Conservation (phyloP, 2,113 vertebrate species). For the Psophia crepitans region DNA sequence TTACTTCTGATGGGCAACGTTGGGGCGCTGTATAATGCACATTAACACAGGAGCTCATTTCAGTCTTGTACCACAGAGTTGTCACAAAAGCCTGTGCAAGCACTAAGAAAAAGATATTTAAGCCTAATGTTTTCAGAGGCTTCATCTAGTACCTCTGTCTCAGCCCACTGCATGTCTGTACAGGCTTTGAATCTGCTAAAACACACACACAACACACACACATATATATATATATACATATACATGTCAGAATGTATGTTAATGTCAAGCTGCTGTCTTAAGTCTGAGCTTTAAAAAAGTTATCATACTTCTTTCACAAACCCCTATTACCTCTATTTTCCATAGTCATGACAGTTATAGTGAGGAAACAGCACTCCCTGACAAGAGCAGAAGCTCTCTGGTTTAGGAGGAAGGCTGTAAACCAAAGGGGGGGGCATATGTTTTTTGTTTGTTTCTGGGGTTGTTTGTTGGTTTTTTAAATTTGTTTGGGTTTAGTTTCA, state of each 20-base stretch:
- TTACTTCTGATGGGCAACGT: background rate
- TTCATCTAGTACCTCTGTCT: background rate
- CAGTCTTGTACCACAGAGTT: background rate
- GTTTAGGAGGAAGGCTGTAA: background rate
- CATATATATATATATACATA: too few species aligned
- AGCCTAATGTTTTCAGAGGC: background rate
- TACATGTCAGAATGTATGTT: background rate
- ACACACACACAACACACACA: background rate
- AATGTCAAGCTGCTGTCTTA: background rate
- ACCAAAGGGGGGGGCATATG: too few species aligned
- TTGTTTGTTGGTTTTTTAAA: too few species aligned
- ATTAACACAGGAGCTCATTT: background rate
- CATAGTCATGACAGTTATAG: background rate
- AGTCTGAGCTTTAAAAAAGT: background rate
- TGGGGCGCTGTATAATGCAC: rapidly evolving
- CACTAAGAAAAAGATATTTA: background rate
- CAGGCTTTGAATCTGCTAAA: background rate
- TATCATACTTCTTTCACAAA: background rate
- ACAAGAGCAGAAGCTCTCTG: background rate
- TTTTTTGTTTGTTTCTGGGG: background rate
- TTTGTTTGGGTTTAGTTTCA: background rate
- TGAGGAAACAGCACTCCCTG: background rate
- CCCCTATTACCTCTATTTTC: background rate
- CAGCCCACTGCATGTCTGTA: background rate
- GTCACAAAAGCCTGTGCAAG: background rate